A percentile compares a stretch with the other conserved stretches of the same genome.
Evolutionary conservation across 2,113 vertebrate genomes (phyloP).

Genomic region (Capreolus pygargus): DNA sequence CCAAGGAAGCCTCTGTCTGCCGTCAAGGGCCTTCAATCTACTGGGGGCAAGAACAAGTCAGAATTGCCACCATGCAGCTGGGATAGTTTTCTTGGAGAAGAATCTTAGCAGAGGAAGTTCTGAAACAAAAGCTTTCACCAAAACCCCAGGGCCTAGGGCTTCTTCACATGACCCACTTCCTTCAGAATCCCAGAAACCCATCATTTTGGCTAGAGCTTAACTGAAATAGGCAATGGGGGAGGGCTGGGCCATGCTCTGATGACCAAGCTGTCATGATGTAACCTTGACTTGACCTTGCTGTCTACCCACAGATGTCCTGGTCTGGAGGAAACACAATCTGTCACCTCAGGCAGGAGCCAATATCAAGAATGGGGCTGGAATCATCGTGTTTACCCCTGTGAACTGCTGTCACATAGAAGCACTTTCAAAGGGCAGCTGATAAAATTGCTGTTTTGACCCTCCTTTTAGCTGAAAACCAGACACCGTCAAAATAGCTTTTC

Average conservation of each 20-base stretch:
- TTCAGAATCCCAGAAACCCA: neutral
- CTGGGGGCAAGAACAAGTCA: neutral
- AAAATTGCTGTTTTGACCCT: constrained; percentile 78
- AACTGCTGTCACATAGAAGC: constrained; percentile 69
- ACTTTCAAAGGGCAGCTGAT: constrained; percentile 77
- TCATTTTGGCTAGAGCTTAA: neutral
- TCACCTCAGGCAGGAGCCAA: constrained; percentile 31
- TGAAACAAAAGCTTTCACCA: neutral
- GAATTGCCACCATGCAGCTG: neutral
- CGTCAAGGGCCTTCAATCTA: neutral
- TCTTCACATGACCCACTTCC: neutral
- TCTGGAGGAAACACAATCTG: constrained; percentile 55
- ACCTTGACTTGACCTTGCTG: constrained; percentile 75
- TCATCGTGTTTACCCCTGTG: constrained; percentile 69
- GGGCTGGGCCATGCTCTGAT: neutral
- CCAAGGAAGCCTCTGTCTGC: neutral
- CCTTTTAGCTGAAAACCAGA: constrained; percentile 68
- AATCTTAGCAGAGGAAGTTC: neutral
- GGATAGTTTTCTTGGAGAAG: neutral
- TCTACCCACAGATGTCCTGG: constrained; percentile 45
- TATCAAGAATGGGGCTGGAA: constrained; percentile 71
- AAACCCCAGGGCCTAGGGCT: neutral
- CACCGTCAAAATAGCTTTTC: constrained; percentile 69
- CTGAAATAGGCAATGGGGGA: neutral
- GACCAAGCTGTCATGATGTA: constrained; percentile 50